Evolutionary conservation across 92 coral and sea anemone species (phyloP).

Genomic region (Isaurus tuberculatus): DNA sequence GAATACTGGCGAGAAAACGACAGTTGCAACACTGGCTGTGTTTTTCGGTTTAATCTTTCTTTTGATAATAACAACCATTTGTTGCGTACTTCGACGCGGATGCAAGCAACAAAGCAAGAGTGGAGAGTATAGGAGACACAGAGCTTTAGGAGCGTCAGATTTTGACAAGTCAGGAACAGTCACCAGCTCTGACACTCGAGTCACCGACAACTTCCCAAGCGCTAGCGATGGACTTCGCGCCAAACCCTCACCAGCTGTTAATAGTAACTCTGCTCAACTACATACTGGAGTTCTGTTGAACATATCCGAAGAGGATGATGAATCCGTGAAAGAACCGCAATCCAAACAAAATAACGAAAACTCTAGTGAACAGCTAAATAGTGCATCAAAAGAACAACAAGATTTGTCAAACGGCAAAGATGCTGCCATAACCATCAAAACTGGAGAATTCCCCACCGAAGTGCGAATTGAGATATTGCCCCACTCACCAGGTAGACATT

Average conservation of each 20-base stretch:
- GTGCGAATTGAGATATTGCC: slow-evolving; percentile 17
- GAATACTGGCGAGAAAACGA: slow-evolving; percentile 73
- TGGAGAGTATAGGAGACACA: slow-evolving; percentile 59
- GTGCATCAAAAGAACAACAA: background rate
- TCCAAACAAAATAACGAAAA: background rate
- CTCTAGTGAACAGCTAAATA: background rate
- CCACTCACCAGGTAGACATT: slow-evolving; percentile 19
- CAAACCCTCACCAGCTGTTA: slow-evolving; percentile 11
- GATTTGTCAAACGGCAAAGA: background rate
- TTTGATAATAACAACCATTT: slow-evolving; percentile 66
- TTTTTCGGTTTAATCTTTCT: slow-evolving; percentile 67
- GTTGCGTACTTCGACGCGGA: slow-evolving; percentile 69
- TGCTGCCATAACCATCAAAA: background rate
- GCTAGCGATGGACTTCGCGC: slow-evolving; percentile 48
- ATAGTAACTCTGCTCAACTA: slow-evolving; percentile 1
- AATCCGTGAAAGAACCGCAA: background rate
- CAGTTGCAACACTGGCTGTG: slow-evolving; percentile 72
- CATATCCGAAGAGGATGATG: slow-evolving; percentile 35
- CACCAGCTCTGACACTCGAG: slow-evolving; percentile 71
- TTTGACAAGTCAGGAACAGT: slow-evolving; percentile 71
- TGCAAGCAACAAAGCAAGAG: slow-evolving; percentile 59
- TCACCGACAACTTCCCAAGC: slow-evolving; percentile 63
- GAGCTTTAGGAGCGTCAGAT: slow-evolving; percentile 54
- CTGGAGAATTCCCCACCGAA: background rate
- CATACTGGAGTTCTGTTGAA: slow-evolving; percentile 17